phyloP scores from a whole-genome alignment of 2,888 invertebrate species.

The Meloe dianella region DNA sequence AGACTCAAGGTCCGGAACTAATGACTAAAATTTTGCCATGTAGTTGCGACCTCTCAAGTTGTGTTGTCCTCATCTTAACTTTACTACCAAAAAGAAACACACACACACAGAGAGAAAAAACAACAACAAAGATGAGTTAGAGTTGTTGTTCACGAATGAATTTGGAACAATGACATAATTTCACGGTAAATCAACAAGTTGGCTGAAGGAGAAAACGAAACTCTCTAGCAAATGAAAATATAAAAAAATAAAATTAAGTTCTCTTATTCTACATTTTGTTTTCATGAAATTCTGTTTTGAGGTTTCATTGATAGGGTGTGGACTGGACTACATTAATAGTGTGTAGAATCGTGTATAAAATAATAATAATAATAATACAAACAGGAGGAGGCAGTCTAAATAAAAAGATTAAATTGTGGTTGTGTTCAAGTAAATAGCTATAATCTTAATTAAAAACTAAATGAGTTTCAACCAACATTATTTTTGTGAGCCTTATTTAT shows the following conservation, averaged over 20 bases:
- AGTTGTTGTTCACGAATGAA: conserved; percentile 9
- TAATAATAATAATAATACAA: not conserved
- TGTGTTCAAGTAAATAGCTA: conserved; percentile 44
- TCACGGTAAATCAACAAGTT: conserved; percentile 17
- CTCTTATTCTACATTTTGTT: not conserved
- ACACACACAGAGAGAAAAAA: not conserved
- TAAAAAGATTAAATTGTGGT: conserved; percentile 46
- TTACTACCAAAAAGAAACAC: not conserved
- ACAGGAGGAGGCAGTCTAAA: conserved; percentile 24
- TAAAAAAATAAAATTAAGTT: not conserved
- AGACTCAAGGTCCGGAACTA: conserved; percentile 47
- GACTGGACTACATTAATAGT: not conserved
- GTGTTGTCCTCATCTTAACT: not conserved
- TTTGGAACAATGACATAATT: conserved; percentile 17
- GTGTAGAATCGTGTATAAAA: not conserved
- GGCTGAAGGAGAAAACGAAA: not conserved
- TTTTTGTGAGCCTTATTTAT: conserved; percentile 46
- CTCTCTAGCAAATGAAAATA: not conserved
- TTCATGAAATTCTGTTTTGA: not conserved
- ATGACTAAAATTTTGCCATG: conserved; percentile 36
- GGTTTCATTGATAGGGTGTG: not conserved
- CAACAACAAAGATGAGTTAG: not conserved
- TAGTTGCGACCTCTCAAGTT: not conserved
- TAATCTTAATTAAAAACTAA: conserved; percentile 53
- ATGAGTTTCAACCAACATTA: conserved; percentile 48